Conservation (phyloP, 2,888 invertebrate species). For the Plebejus melissa region DNA sequence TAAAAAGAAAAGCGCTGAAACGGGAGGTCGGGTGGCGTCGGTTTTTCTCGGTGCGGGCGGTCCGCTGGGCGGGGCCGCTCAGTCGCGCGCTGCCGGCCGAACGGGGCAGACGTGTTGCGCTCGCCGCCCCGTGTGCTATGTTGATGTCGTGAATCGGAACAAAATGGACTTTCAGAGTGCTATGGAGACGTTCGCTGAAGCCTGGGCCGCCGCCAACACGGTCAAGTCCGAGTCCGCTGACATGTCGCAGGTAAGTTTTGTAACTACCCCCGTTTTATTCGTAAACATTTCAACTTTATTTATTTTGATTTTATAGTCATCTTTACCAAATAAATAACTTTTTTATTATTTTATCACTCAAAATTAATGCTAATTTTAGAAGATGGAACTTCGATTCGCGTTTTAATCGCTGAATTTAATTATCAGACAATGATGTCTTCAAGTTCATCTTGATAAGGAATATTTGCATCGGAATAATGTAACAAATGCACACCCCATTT, state of each 20-base stretch:
- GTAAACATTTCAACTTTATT: slow-evolving; percentile 2
- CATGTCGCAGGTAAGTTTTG: slow-evolving; percentile 82
- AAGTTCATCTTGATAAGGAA: slow-evolving; percentile 51
- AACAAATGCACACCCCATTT: slow-evolving; percentile 41
- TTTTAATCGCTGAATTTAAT: slow-evolving; percentile 37
- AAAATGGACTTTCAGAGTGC: slow-evolving; percentile 98
- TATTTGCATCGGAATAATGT: slow-evolving; percentile 52
- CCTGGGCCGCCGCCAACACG: slow-evolving; percentile 92
- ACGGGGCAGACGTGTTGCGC: slow-evolving; percentile 64
- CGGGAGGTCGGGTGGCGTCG: slow-evolving; percentile 76
- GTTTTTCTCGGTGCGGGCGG: slow-evolving; percentile 75
- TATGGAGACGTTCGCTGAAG: slow-evolving; percentile 98
- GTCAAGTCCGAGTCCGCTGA: slow-evolving; percentile 82
- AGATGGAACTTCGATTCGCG: background rate
- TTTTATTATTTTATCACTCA: background rate
- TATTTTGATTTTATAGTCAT: background rate
- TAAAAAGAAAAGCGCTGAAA: slow-evolving; percentile 80
- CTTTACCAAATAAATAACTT: background rate
- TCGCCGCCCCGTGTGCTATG: slow-evolving; percentile 66
- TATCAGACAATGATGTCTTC: slow-evolving; percentile 46
- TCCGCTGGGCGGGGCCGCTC: slow-evolving; percentile 73
- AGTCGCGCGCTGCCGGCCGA: slow-evolving; percentile 83
- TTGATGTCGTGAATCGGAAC: slow-evolving; percentile 70
- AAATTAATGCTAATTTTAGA: background rate
- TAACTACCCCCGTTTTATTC: background rate